Conservation (phyloP, 2,888 invertebrate genomes). For the Herminia tarsipennalis region DNA sequence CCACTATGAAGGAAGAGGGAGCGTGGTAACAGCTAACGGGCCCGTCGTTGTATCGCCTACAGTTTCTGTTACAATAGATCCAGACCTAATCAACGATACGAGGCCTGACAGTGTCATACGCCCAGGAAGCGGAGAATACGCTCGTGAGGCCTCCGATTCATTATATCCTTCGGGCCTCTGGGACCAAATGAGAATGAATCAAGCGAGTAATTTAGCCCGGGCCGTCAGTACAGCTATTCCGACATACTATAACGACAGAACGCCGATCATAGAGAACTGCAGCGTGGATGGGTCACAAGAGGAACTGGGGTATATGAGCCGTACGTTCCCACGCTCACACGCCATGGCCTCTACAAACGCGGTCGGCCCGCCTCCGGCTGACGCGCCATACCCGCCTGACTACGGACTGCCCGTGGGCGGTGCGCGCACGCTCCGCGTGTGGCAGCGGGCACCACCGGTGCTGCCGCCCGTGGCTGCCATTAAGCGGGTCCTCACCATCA, state of each 20-base stretch:
- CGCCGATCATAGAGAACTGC: conserved; percentile 89
- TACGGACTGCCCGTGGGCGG: conserved; percentile 90
- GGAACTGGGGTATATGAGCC: conserved; percentile 87
- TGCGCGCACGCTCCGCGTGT: conserved; percentile 93
- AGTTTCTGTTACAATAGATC: conserved; percentile 91
- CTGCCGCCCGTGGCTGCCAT: conserved; percentile 94
- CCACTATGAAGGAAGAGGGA: conserved; percentile 89
- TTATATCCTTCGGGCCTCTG: conserved; percentile 93
- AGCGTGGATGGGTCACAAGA: conserved; percentile 86
- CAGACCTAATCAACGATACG: conserved; percentile 94
- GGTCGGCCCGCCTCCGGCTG: conserved; percentile 75
- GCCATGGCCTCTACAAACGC: conserved; percentile 67
- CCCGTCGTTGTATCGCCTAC: conserved; percentile 91
- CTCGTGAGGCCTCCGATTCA: conserved; percentile 90
- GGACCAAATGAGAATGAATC: conserved; percentile 87
- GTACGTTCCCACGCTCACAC: conserved; percentile 86
- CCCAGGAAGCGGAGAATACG: conserved; percentile 92
- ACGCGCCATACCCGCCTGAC: conserved; percentile 89
- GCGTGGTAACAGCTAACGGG: conserved; percentile 86
- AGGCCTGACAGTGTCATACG: conserved; percentile 86
- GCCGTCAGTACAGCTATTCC: conserved; percentile 85
- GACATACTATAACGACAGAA: conserved; percentile 89
- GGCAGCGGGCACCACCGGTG: conserved; percentile 95
- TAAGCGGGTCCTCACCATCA: conserved; percentile 93
- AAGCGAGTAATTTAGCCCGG: conserved; percentile 84